Evolutionary conservation across 2,113 vertebrate genomes (phyloP), one percentile per base, ranked within the genome.

Genomic region (Symphodus melops): DNA sequence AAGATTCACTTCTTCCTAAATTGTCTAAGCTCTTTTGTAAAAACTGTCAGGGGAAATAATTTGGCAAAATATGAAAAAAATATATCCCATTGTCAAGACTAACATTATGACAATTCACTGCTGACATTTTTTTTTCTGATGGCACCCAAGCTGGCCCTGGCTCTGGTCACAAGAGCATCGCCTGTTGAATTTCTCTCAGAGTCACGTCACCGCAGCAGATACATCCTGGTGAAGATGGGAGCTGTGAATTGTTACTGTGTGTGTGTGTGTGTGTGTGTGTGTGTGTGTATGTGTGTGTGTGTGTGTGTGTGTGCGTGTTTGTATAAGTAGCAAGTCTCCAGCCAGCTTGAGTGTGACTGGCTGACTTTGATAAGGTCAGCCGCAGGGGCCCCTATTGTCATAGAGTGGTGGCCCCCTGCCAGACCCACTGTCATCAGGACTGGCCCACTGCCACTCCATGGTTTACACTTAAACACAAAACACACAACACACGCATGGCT

Each of bases 351-450:
- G 81, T 79, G 83, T 83, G 83, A 90, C 88, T 87, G 90, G 72
- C 70, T 85, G 86, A 90, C 89, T 85, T 90, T 92, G 89, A 91
- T 90, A 92, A 90, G 92, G 90, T 91, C 88, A 91, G 79, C 79
- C 73, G 20, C 77, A 69, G 84, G 87, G 87, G 77, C 84, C 80
- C 68, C 62, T 81, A 81, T 88, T 89, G 87, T 88, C 86, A 86
- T 66, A 85, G 56, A 80, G 69, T 72, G 3, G 51, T 78, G 89
- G 83, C 69, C 86, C 74, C 77, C 79, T 81, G 87, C 83, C 89
- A 83, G 61, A 63, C 54, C 42, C 69, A 48, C 85, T 84, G 86
- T 88, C 88, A 88, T 84, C 78, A 49, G 77, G 73, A 58, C 59
- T 84, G 79, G 78, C 86, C 85, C 68, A 65, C 75, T 54, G 68